These are phyloP conservation scores for Bibio marci DNA, from an alignment of 2,888 invertebrate species.

Conservation along the genomic window DNA sequence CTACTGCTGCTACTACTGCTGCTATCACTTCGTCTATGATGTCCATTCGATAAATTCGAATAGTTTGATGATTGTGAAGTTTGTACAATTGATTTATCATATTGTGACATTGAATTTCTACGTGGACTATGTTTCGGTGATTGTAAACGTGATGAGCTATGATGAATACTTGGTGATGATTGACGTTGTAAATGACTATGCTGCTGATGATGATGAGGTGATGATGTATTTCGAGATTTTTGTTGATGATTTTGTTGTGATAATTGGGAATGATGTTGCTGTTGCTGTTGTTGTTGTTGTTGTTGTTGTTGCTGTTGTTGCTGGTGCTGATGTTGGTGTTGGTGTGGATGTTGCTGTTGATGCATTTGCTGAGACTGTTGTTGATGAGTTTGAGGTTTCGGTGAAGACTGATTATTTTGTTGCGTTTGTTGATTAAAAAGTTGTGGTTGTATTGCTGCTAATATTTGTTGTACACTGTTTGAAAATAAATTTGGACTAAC, in stretches of 20 bases:
- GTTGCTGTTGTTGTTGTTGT: conserved; percentile 10
- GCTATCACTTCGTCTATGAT: no score
- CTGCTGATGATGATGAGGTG: not conserved
- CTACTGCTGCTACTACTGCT: no score
- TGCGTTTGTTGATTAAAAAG: conserved; percentile 33
- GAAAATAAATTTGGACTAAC: conserved; percentile 60
- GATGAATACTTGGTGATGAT: no score
- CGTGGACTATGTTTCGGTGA: no score
- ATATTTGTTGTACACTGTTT: conserved; percentile 54
- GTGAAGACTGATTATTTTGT: conserved; percentile 20
- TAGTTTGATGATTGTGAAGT: no score
- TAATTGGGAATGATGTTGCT: conserved; percentile 6
- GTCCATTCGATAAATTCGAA: no score
- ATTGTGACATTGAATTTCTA: no score
- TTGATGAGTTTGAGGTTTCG: conserved; percentile 12
- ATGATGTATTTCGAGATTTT: no score
- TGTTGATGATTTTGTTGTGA: not conserved
- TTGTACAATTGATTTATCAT: no score
- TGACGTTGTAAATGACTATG: conserved; percentile 1
- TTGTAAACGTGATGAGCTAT: no score
- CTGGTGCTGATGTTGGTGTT: conserved; percentile 17
- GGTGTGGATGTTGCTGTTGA: conserved; percentile 29
- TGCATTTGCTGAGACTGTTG: conserved; percentile 18
- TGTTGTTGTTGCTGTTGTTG: conserved; percentile 7
- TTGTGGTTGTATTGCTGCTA: conserved; percentile 58